Evolutionary conservation across 2,797 vertebrate species (phyloP).

Genomic region (Galaxias olidus): DNA sequence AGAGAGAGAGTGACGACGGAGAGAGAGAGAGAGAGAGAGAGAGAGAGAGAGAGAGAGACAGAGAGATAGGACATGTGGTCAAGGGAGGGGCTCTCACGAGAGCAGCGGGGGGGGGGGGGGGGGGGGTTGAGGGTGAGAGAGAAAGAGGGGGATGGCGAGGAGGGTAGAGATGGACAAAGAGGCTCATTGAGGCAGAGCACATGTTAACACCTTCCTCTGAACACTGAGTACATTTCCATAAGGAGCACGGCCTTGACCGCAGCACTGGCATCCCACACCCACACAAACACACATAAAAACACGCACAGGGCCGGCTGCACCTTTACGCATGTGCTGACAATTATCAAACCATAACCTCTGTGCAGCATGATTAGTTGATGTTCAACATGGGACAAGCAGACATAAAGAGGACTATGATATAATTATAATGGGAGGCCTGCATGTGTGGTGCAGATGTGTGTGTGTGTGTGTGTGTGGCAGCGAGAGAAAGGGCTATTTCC

Average conservation of each 20-base stretch:
- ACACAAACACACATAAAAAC: neutral
- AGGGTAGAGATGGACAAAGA: constrained; percentile 45
- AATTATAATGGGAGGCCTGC: neutral
- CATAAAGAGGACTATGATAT: neutral
- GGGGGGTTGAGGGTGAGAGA: neutral
- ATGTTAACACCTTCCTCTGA: constrained; percentile 54
- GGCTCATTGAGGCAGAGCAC: constrained; percentile 40
- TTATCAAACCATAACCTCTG: constrained; percentile 7
- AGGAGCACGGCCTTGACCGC: constrained; percentile 43
- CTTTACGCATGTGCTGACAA: constrained; percentile 9
- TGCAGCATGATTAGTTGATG: neutral
- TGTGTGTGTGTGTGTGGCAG: neutral
- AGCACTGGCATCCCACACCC: neutral
- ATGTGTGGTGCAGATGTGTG: neutral
- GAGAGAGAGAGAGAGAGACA: constrained; percentile 9
- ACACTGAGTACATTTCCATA: constrained; percentile 49
- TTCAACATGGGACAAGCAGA: neutral
- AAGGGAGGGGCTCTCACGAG: neutral
- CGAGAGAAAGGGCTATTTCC: neutral
- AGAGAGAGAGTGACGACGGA: constrained; percentile 13
- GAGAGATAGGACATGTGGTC: neutral
- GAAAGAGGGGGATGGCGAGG: neutral
- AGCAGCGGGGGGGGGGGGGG: neutral
- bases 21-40: constrained; percentile 14
- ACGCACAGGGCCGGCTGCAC: constrained; percentile 3